phyloP scores from a whole-genome alignment of 2,888 invertebrate genomes.

The Phorcus lineatus region DNA sequence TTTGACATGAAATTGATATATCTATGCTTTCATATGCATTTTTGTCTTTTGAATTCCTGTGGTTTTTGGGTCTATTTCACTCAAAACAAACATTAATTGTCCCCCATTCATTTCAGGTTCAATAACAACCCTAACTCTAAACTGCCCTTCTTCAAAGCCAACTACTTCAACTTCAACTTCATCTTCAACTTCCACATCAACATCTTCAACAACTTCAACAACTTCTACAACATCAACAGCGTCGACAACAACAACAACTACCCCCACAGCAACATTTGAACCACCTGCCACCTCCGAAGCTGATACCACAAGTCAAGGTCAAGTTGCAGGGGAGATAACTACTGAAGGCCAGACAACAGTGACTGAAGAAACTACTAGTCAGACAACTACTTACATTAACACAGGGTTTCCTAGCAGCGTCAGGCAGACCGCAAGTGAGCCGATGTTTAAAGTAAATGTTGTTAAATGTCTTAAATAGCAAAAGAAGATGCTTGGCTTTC shows the following conservation, averaged over 20 bases:
- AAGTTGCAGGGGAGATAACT: neutral
- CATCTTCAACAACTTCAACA: neutral
- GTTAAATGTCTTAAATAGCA: neutral
- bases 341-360: neutral
- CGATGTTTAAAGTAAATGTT: conserved; percentile 12
- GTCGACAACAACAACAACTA: neutral
- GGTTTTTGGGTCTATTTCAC: too few relatives aligned
- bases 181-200: neutral
- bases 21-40: too few relatives aligned
- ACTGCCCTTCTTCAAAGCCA: neutral
- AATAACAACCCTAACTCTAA: too few relatives aligned
- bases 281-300: neutral
- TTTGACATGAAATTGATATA: too few relatives aligned
- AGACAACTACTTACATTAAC: neutral
- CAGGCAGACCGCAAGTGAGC: conserved; percentile 9
- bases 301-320: neutral
- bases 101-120: too few relatives aligned
- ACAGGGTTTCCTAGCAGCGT: neutral
- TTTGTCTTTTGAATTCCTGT: too few relatives aligned
- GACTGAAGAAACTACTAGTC: neutral
- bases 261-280: neutral
- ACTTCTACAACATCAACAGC: neutral
- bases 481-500: too few relatives aligned
- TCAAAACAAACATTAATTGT: too few relatives aligned
- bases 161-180: neutral